Evolutionary conservation across 2,797 vertebrate genomes (phyloP).

Genomic region (Sebastes cheni): DNA sequence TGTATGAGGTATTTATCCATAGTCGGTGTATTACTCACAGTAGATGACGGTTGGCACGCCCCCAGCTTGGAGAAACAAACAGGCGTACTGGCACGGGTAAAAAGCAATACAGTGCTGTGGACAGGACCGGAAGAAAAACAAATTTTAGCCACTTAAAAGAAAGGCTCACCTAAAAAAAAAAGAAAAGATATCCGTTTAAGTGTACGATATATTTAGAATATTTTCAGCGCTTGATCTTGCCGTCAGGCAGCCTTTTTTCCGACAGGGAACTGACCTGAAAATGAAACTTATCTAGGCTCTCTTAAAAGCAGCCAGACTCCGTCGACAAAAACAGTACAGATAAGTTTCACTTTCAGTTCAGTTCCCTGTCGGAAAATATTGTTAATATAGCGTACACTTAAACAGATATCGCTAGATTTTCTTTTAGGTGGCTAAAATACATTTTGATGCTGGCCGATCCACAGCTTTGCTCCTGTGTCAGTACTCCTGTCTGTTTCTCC

Average conservation of each 20-base stretch:
- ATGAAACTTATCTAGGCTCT: background rate
- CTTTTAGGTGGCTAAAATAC: background rate
- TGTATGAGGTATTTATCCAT: background rate
- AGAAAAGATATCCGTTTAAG: background rate
- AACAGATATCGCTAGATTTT: background rate
- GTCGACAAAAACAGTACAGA: too few relatives aligned
- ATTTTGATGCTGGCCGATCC: background rate
- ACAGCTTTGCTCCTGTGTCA: background rate
- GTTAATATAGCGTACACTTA: background rate
- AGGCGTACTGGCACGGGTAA: background rate
- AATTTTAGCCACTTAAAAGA: background rate
- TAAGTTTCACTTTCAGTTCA: background rate
- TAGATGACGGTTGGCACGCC: background rate
- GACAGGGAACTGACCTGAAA: background rate
- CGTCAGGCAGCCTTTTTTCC: background rate
- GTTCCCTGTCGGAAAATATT: background rate
- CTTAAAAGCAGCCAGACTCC: background rate
- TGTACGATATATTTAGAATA: background rate
- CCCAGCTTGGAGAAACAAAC: background rate
- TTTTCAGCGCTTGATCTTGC: background rate
- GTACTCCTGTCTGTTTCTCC: background rate
- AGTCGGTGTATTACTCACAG: background rate
- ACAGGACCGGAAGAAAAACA: background rate
- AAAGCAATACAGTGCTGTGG: background rate
- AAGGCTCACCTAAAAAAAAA: too few relatives aligned